Conservation (phyloP, 2,888 invertebrate species). For the Eumacrocentrus americanus region DNA sequence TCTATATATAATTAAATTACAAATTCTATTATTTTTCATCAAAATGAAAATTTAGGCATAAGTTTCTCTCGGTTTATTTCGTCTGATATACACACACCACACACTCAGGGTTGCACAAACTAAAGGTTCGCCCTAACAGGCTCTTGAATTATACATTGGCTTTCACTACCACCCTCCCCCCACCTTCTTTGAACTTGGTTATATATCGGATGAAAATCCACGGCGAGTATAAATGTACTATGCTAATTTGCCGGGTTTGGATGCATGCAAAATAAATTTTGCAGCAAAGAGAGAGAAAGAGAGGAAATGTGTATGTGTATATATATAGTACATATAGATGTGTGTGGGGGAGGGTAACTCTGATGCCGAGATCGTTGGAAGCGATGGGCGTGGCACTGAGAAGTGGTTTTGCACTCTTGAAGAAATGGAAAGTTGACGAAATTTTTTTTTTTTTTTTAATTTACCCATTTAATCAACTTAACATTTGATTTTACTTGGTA, state of each 20-base stretch:
- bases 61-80: conserved; percentile 16
- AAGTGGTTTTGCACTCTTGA: not conserved
- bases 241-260: conserved; percentile 27
- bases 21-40: not conserved
- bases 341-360: not conserved
- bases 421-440: not conserved
- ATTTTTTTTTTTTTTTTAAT: too few relatives aligned
- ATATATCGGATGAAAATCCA: conserved; percentile 23
- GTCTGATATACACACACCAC: too few relatives aligned
- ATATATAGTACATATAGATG: too few relatives aligned
- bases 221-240: conserved; percentile 25
- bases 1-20: not conserved
- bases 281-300: conserved; percentile 1
- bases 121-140: not conserved
- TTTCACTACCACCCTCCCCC: not conserved
- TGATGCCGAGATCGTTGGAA: not conserved
- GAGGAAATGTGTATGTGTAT: not conserved
- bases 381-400: not conserved
- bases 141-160: conserved; percentile 16
- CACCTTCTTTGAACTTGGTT: not conserved
- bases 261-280: conserved; percentile 29
- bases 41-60: not conserved
- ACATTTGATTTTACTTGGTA: too few relatives aligned
- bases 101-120: too few relatives aligned
- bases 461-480: too few relatives aligned